phyloP scores from a whole-genome alignment of 1,140 invertebrate species.

The Papilio helenus region DNA sequence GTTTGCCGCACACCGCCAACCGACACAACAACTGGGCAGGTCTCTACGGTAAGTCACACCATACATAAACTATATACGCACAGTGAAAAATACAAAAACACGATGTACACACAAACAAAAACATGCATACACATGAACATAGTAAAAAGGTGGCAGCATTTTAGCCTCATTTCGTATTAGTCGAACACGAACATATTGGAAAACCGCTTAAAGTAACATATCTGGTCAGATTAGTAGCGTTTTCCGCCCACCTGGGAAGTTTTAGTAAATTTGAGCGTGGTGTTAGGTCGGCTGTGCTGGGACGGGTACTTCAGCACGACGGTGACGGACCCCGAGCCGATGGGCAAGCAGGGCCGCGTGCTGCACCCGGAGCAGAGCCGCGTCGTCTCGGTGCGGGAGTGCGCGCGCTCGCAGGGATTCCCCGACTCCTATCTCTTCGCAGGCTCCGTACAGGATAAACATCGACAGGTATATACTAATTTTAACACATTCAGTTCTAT shows the following conservation, averaged over 20 bases:
- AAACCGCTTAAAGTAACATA: neutral
- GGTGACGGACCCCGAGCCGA: conserved; percentile 94
- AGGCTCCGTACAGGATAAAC: conserved; percentile 90
- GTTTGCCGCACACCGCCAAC: conserved; percentile 94
- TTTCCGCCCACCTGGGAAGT: neutral
- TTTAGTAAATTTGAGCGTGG: conserved; percentile 1
- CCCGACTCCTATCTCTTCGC: conserved; percentile 91
- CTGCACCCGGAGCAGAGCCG: conserved; percentile 92
- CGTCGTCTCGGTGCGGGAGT: conserved; percentile 93
- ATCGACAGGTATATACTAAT: conserved; percentile 87
- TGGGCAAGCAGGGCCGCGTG: conserved; percentile 94
- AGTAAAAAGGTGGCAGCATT: neutral
- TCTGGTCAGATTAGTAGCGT: neutral
- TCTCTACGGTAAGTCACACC: conserved; percentile 79
- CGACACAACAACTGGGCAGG: conserved; percentile 94
- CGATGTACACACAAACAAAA: too few relatives aligned
- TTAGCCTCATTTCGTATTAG: neutral
- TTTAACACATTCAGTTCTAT: too few relatives aligned
- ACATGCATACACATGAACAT: too few relatives aligned
- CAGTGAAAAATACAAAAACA: too few relatives aligned
- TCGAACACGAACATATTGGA: too few relatives aligned
- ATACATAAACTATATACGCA: neutral
- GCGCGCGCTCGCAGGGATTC: conserved; percentile 94
- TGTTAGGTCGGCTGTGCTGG: conserved; percentile 90
- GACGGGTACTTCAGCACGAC: conserved; percentile 94